Conservation (phyloP, 2,888 invertebrate species). For the Callyntrura sp. region DNA sequence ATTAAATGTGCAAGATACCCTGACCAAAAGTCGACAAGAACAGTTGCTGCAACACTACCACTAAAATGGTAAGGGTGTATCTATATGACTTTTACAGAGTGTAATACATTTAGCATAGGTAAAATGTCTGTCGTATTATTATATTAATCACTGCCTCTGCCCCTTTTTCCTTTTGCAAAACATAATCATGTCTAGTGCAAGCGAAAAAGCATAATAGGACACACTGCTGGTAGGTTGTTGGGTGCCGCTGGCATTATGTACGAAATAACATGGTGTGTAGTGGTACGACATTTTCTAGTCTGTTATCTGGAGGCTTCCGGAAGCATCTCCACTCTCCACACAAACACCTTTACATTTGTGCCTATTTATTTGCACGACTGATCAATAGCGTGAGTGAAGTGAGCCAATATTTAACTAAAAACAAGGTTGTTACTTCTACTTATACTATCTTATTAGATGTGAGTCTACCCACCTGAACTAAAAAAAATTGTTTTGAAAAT, state of each 20-base stretch:
- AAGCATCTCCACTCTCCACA: slow-evolving; percentile 10
- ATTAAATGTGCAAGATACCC: too few species aligned
- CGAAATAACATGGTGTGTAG: neutral
- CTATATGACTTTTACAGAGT: too few species aligned
- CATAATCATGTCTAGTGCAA: neutral
- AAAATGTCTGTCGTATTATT: slow-evolving; percentile 37
- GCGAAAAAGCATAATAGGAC: slow-evolving; percentile 7
- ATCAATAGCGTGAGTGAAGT: slow-evolving; percentile 22
- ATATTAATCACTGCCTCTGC: slow-evolving; percentile 36
- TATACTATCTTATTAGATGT: too few species aligned
- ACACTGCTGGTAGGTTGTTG: neutral
- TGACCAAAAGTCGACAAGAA: too few species aligned
- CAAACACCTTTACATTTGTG: slow-evolving; percentile 23
- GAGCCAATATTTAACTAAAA: neutral
- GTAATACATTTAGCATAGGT: slow-evolving; percentile 11
- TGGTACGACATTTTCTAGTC: neutral
- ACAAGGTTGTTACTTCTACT: neutral
- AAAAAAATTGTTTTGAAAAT: neutral
- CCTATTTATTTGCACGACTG: neutral
- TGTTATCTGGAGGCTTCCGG: slow-evolving; percentile 67
- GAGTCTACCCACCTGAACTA: neutral
- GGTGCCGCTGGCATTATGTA: slow-evolving; percentile 14
- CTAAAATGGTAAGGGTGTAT: too few species aligned
- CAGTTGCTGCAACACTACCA: too few species aligned
- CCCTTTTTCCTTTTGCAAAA: slow-evolving; percentile 58